Evolutionary conservation across 2,113 vertebrate species (phyloP), one percentile per base, ranked within the genome.

Genomic region (Camarhynchus parvulus): DNA sequence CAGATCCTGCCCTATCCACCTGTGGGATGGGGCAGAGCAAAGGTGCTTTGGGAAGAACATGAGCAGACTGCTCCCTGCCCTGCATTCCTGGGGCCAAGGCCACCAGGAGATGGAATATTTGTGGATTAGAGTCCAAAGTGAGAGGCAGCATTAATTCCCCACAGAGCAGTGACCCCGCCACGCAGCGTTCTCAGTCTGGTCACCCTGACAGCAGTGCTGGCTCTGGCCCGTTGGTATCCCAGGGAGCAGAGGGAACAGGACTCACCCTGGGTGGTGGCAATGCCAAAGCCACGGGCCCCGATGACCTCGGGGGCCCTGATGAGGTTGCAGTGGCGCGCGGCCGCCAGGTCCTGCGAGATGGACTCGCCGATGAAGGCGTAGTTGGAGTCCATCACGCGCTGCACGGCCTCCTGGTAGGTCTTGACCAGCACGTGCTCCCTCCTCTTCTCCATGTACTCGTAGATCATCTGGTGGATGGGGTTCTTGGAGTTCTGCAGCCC

Each of bases 281-380:
- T 98, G 95, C 98, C 96, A 52, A 98, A 99, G 20, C 97, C 98
- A 53, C 99, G 97, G 92, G 98, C 98, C 10, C 96, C 97, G 1
- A 99, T 95, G 27, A 98, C 91, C 18, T 99, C 98, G 2, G 98
- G 96, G 15, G 98, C 96, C 11, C 98, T 96, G 56, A 95, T 96
- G 70, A 99, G 78, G 30, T 98, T 96, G 77, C 99, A 99, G 97
- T 98, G 95, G n/a, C 97, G 97, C 11, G 98, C 98, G 11, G 97
- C 98, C 0, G 97, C 98, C 31, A 99, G 88, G 83, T 99, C 99
- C 78, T 99, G 96, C 5, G 98, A 98, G 87, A 98, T 98, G 0
- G 98, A 98, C 84, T 99, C 99, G 2, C 98, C 99, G 0, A 99
- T 99, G 95, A 99, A 99, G 86, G 98, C 99, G 2, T 98, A 99